A percentile compares a stretch with the other conserved stretches of the same genome.
Evolutionary conservation across 2,888 invertebrate genomes (phyloP).

Genomic region (Epiblema foenella): DNA sequence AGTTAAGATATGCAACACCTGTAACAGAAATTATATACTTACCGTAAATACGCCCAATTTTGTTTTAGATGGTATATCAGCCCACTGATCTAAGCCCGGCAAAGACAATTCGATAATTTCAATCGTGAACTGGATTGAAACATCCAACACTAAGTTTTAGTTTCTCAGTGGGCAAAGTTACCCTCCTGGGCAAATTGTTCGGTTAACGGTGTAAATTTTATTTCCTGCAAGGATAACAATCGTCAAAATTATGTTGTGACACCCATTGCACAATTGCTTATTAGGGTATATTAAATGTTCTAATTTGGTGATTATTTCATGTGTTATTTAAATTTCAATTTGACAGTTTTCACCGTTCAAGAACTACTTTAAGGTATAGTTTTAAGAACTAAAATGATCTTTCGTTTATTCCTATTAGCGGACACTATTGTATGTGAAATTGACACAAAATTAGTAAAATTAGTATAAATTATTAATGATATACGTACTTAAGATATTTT

Average conservation of each 20-base stretch:
- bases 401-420: constrained; percentile 10
- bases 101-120: not conserved
- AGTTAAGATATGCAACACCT: not conserved
- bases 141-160: not conserved
- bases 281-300: not conserved
- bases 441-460: constrained; percentile 22
- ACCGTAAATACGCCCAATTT: not conserved
- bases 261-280: not conserved
- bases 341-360: not conserved
- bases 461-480: constrained; percentile 5
- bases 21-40: not conserved
- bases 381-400: constrained; percentile 22
- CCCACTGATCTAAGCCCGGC: not conserved
- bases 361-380: constrained; percentile 4
- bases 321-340: not conserved
- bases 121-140: not conserved
- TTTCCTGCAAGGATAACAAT: not conserved
- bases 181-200: not conserved
- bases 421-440: constrained; percentile 22
- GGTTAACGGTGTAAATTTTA: not conserved
- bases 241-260: not conserved
- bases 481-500: constrained; percentile 33
- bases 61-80: not conserved
- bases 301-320: too few species aligned
- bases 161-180: not conserved